A percentile compares a stretch with the other conserved stretches of the same genome.
These are phyloP conservation scores for Antigone vipio DNA, from an alignment of 2,113 vertebrate species.

Conservation along the genomic window DNA sequence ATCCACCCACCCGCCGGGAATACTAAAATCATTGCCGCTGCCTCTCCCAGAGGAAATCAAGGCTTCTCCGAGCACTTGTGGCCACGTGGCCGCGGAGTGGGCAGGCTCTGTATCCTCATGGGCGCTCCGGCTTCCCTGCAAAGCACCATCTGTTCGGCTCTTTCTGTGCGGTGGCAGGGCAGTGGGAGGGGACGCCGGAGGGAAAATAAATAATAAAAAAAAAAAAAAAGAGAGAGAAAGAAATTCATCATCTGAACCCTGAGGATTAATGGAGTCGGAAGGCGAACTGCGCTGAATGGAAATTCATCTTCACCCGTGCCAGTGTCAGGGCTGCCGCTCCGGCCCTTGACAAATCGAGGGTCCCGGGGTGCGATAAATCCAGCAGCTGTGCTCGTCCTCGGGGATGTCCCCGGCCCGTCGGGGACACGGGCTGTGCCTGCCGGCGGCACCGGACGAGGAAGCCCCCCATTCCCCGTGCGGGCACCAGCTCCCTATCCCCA, in stretches of 20 bases:
- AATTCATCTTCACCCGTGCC: constrained; percentile 93
- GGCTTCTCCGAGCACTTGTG: constrained; percentile 71
- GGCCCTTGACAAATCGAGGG: constrained; percentile 92
- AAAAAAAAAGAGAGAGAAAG: constrained; percentile 81
- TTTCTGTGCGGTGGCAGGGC: constrained; percentile 71
- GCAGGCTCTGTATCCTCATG: constrained; percentile 82
- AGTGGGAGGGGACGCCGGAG: constrained; percentile 72
- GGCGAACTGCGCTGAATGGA: constrained; percentile 88
- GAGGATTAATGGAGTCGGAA: constrained; percentile 83
- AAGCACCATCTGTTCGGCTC: constrained; percentile 76
- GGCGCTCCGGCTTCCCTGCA: constrained; percentile 73
- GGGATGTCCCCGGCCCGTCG: constrained; percentile 4
- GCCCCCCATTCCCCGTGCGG: fast-evolving
- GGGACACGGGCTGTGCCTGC: not conserved
- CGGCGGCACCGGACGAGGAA: fast-evolving
- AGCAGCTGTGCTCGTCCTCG: constrained; percentile 68
- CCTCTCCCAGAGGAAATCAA: constrained; percentile 97
- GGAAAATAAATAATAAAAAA: constrained; percentile 86
- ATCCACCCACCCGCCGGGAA: constrained; percentile 28
- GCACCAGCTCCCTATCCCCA: not conserved
- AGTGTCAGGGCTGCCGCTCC: constrained; percentile 81
- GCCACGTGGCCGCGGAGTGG: constrained; percentile 79
- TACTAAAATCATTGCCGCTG: constrained; percentile 65
- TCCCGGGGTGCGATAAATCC: constrained; percentile 89
- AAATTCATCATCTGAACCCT: constrained; percentile 87